Percentiles rank a stretch among this genome's conserved stretches.
These are phyloP conservation scores for Wiebesia pumilae DNA, from an alignment of 1,140 invertebrate species.

Conservation along the genomic window DNA sequence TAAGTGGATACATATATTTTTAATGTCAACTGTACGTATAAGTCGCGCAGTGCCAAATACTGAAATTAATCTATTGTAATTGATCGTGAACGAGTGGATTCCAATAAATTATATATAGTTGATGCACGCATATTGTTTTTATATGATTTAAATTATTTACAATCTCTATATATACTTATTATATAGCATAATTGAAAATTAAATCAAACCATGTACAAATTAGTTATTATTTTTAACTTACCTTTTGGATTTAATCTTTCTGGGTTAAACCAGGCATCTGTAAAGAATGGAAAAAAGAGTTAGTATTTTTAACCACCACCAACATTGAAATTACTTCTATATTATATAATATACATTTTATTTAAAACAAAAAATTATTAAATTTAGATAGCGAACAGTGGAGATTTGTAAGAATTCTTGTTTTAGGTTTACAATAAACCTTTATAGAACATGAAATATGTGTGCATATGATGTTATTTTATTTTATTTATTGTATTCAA, in stretches of 20 bases:
- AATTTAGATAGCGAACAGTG: too few species aligned
- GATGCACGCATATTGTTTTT: background rate
- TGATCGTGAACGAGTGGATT: background rate
- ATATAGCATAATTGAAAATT: too few species aligned
- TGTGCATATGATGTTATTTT: too few species aligned
- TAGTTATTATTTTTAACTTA: constrained; percentile 75
- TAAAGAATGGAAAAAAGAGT: constrained; percentile 76
- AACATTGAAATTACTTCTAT: constrained; percentile 28
- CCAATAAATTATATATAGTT: background rate
- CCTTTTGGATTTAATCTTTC: constrained; percentile 90
- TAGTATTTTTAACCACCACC: constrained; percentile 32
- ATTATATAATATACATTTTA: constrained; percentile 4
- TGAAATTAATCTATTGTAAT: background rate
- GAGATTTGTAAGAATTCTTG: too few species aligned
- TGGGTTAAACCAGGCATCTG: constrained; percentile 94
- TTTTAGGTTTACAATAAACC: too few species aligned
- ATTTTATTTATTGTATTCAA: too few species aligned
- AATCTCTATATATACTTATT: too few species aligned
- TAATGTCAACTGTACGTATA: too few species aligned
- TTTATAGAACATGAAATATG: too few species aligned
- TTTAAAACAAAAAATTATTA: too few species aligned
- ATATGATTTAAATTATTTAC: background rate
- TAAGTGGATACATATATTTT: too few species aligned
- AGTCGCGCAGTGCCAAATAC: too few species aligned
- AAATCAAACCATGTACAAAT: background rate